Base-by-base conservation (phyloP, 1,140 invertebrate species). In the Helicoverpa zea region DNA sequence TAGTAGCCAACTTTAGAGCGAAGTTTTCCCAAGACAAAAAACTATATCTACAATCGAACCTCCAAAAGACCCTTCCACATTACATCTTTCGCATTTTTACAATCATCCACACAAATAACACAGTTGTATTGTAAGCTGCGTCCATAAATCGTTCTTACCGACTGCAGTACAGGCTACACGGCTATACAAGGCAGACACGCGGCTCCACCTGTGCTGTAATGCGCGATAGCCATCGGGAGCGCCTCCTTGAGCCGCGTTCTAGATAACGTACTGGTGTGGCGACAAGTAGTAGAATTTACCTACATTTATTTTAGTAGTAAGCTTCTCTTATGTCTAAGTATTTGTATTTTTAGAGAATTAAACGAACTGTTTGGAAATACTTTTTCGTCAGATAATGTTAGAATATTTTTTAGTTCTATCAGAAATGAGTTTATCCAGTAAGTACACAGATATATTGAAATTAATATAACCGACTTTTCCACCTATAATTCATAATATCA, bases 181-280 rank as follows among this genome's bases (percentile, higher is more conserved):
- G 56, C 10, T 64, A 59, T 30, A 30, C 18, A 49, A 30, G 23
- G 7, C 5, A 54, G 29, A 72, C 68, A 72, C 29, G 68, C 68
- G 49, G 68, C 18, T 72, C 23, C 64, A 79, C 76, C 76, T 79
- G 76, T 68, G 43, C 18, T 52, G 52, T 74, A 82, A 79, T 79
- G 52, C 43, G 61, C 52, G 82, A 83, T 83, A 81, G 43, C 76
- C 73, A 84, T 84, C 77, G 61, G 78, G 83, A 77, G 83, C 78
- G 80, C 73, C 83, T 82, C 54, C 64, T 76, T 63, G 81, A 70
- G 76, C 73, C 81, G 54, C 82, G 73, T 83, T 80, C 68, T 72
- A 81, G 80, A 84, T 84, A 81, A 59, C 13, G 73, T 83, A 77
- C 59, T 74, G 16, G n/a, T 13, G 14, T 7, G 13, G 13, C 47